Conservation (phyloP, 2,113 vertebrate genomes). For the Chinchilla lanigera region DNA sequence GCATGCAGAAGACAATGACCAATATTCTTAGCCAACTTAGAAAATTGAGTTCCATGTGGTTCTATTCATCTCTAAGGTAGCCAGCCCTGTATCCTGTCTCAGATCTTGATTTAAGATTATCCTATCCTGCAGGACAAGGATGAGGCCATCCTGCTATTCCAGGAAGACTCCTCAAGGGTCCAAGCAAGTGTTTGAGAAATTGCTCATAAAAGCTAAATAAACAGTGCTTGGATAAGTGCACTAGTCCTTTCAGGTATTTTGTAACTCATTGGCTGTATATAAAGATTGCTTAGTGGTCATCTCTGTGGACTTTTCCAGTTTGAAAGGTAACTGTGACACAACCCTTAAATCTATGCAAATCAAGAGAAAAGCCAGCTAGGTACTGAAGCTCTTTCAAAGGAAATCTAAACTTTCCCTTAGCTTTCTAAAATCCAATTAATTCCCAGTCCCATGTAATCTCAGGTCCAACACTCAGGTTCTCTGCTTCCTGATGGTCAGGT, state of each 20-base stretch:
- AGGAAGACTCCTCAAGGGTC: too few species aligned
- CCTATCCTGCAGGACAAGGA: background rate
- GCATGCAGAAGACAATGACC: background rate
- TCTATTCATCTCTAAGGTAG: background rate
- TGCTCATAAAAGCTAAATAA: background rate
- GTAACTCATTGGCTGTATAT: background rate
- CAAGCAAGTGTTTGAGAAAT: background rate
- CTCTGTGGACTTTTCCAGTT: background rate
- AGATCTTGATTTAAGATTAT: background rate
- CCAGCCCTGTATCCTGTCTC: background rate
- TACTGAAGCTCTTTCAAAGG: background rate
- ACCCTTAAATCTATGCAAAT: constrained; percentile 16
- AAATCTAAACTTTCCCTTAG: background rate
- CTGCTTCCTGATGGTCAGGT: background rate
- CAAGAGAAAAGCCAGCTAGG: background rate
- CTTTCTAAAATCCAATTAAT: background rate
- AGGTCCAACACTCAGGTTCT: background rate
- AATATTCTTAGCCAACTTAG: background rate
- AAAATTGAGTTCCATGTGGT: background rate
- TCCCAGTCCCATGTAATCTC: background rate
- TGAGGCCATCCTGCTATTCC: too few species aligned
- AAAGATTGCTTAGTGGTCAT: background rate
- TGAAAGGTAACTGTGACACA: background rate
- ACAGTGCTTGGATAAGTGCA: background rate
- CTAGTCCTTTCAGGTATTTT: background rate